Evolutionary conservation across 1,140 invertebrate genomes (phyloP).

Genomic region (Brachionus angularis): DNA sequence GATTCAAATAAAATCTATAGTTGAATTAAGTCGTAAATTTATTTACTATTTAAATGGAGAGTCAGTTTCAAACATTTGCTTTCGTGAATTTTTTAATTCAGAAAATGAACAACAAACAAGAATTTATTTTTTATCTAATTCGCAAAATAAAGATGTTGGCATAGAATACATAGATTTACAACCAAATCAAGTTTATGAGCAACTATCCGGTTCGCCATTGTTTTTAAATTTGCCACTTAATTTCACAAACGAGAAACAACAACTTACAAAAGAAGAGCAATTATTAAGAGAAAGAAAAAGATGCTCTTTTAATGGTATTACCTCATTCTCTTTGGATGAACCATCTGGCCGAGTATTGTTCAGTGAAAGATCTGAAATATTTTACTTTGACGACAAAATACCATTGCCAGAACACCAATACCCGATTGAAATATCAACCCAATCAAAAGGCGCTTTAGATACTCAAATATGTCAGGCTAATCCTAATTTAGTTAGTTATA

Average conservation of each 20-base stretch:
- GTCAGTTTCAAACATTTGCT: neutral
- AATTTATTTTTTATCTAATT: conserved; percentile 9
- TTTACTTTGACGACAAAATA: conserved; percentile 20
- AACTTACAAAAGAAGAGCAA: conserved; percentile 37
- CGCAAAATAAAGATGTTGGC: conserved; percentile 3
- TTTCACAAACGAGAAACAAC: neutral
- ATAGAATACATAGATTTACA: conserved; percentile 23
- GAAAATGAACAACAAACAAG: conserved; percentile 6
- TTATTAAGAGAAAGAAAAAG: conserved; percentile 27
- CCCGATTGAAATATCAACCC: conserved; percentile 3
- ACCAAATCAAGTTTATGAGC: neutral
- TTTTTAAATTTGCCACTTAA: neutral
- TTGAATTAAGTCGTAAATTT: conserved; percentile 36
- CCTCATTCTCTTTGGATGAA: conserved; percentile 27
- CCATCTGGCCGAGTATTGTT: conserved; percentile 18
- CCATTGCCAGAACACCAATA: too few relatives aligned
- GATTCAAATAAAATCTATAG: conserved; percentile 12
- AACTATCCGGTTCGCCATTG: conserved; percentile 18
- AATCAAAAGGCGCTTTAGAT: conserved; percentile 26
- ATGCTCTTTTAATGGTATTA: conserved; percentile 31
- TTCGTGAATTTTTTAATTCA: conserved; percentile 28
- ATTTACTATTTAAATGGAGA: conserved; percentile 26
- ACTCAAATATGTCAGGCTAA: conserved; percentile 33
- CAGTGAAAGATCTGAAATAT: neutral
- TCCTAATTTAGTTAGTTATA: neutral